A percentile compares a stretch with the other conserved stretches of the same genome.
Evolutionary conservation across 2,797 vertebrate genomes (phyloP).

Genomic region (Myripristis murdjan): DNA sequence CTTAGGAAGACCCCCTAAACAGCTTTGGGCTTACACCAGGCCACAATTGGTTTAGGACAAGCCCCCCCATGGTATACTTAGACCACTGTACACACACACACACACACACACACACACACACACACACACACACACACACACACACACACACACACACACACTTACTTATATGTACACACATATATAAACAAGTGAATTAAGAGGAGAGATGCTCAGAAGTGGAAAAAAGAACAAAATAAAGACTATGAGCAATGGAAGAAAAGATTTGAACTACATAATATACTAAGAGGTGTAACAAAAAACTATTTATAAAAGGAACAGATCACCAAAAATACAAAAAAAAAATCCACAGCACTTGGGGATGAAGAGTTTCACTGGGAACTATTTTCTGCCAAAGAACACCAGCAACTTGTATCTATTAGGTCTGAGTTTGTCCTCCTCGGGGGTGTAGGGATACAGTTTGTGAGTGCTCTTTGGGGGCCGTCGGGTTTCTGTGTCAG

Average conservation of each 20-base stretch:
- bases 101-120: neutral
- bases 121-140: neutral
- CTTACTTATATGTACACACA: too few relatives aligned
- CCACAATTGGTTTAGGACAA: constrained; percentile 42
- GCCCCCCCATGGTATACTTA: constrained; percentile 47
- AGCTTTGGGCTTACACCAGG: constrained; percentile 44
- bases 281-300: neutral
- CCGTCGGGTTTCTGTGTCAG: too few relatives aligned
- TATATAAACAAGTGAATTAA: too few relatives aligned
- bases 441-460: too few relatives aligned
- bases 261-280: neutral
- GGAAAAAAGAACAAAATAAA: neutral
- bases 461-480: too few relatives aligned
- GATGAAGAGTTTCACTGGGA: too few relatives aligned
- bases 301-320: neutral
- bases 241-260: neutral
- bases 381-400: too few relatives aligned
- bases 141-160: too few relatives aligned
- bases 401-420: too few relatives aligned
- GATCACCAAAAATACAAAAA: too few relatives aligned
- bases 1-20: constrained; percentile 37
- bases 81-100: constrained; percentile 21
- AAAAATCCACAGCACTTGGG: too few relatives aligned
- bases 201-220: neutral
- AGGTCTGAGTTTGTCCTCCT: too few relatives aligned